phyloP scores from a whole-genome alignment of 2,888 invertebrate genomes.

The Steinernema carpocapsae region DNA sequence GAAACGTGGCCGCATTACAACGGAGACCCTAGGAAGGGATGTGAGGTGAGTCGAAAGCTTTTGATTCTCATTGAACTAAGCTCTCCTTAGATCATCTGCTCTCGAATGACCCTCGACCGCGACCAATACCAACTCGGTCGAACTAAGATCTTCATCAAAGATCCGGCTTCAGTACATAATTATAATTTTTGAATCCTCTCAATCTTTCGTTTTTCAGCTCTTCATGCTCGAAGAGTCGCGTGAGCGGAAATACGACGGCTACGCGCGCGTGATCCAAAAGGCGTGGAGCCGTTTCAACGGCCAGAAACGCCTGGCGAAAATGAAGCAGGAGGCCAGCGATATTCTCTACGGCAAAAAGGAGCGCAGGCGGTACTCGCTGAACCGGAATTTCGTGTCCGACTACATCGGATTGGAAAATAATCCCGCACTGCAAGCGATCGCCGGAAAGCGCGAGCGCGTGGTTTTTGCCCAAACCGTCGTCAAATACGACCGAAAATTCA shows the following conservation, averaged over 20 bases:
- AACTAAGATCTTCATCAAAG: conserved; percentile 78
- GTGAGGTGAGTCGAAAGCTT: conserved; percentile 69
- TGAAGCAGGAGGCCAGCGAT: conserved; percentile 73
- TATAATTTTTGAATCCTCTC: background rate
- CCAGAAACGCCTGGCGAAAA: conserved; percentile 73
- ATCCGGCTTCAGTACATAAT: conserved; percentile 75
- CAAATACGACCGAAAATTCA: conserved; percentile 77
- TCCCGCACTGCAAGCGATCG: conserved; percentile 73
- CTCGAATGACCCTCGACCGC: conserved; percentile 74
- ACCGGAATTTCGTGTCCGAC: conserved; percentile 77
- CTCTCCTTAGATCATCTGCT: conserved; percentile 72
- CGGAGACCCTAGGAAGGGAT: conserved; percentile 74
- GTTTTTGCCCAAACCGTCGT: conserved; percentile 76
- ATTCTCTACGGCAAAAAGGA: conserved; percentile 75
- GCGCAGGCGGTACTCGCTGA: conserved; percentile 75
- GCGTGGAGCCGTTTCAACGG: conserved; percentile 77
- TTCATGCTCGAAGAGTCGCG: conserved; percentile 77
- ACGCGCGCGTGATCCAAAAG: conserved; percentile 76
- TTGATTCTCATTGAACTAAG: background rate
- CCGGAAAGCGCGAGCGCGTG: conserved; percentile 76
- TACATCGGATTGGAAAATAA: conserved; percentile 77
- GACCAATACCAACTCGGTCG: conserved; percentile 77
- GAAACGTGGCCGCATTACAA: conserved; percentile 75
- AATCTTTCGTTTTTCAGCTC: conserved; percentile 71
- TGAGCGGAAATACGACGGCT: conserved; percentile 76